Evolutionary conservation across 2,113 vertebrate genomes (phyloP).

Genomic region (Chauna torquata): DNA sequence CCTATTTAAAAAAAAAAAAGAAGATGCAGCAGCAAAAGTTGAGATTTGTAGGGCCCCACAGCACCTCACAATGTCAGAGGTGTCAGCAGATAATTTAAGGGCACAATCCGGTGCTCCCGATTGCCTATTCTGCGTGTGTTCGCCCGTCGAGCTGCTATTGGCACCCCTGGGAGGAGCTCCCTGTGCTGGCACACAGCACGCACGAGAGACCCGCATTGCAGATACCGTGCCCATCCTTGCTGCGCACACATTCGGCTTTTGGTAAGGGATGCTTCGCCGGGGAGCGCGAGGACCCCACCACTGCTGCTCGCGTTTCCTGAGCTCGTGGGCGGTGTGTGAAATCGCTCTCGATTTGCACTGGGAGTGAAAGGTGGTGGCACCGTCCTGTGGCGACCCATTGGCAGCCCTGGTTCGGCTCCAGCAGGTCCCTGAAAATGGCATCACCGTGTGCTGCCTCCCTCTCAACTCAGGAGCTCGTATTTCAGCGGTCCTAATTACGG

Average conservation of each 20-base stretch:
- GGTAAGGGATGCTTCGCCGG: accelerated
- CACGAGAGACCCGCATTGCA: constrained; percentile 29
- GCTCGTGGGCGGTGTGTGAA: accelerated
- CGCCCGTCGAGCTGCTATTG: not conserved
- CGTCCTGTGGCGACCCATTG: accelerated
- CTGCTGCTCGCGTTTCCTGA: accelerated
- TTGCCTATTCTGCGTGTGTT: not conserved
- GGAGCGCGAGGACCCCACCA: accelerated
- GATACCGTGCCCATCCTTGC: not conserved
- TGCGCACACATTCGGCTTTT: accelerated
- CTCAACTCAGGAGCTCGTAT: not conserved
- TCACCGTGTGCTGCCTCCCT: accelerated
- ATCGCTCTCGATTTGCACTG: accelerated
- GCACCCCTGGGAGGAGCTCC: constrained; percentile 15
- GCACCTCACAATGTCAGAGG: constrained; percentile 65
- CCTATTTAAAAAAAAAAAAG: constrained; percentile 45
- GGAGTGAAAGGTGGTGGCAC: accelerated
- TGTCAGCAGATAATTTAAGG: constrained; percentile 67
- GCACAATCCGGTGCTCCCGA: not conserved
- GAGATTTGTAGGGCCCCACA: constrained; percentile 51
- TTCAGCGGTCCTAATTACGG: not conserved
- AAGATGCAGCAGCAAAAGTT: constrained; percentile 30
- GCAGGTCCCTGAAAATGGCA: not conserved
- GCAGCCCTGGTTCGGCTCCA: not conserved
- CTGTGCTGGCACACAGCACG: not conserved